Base-by-base conservation (phyloP, 2,113 vertebrate genomes). In the Chelonoidis abingdonii region DNA sequence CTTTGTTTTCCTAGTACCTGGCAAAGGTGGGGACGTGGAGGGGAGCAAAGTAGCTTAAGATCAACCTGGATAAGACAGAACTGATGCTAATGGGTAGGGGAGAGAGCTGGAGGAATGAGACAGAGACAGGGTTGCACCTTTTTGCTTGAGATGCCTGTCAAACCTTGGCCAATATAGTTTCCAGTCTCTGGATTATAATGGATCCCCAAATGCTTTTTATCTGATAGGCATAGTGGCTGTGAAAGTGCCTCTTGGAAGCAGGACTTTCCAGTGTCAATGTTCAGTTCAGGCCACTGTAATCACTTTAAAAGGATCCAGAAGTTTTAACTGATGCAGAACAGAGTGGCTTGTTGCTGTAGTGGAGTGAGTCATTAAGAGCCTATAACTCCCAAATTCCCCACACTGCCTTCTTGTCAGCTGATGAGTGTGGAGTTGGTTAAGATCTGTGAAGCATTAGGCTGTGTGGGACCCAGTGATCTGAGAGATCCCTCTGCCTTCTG, bases 401-500 rank as follows among this genome's bases (percentile, higher is more conserved):
- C 19, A 22, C 72, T 76, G 25, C 11, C 24, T 92, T 92, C 92
- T 93, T 12, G 0, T 81, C 75, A 85, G 13, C 62, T 95, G 80
- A 86, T 1, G 49, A 53, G 72, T 59, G 85, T 1, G 2, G 76
- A 2, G 6, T 86, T 57, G 80, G 24, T 78, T 5, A 31, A 21
- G n/a, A 80, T 86, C 93, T 93, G 82, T 94, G 93, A 85, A 93
- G 80, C 27, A 69, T 83, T 78, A 65, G 22, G 25, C 78, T 90
- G 83, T 89, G 27, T 75, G 75, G 41, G 38, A 29, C 44, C 12
- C 41, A 47, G 41, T 44, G 0, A 0, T 38, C 82, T 83, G 57
- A 85, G 86, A 88, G 83, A 59, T 85, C 81, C 79, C 84, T 0
- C 83, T 84, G 57, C 57, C 76, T 86, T 47, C 10, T 56, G 22